Evolutionary conservation across 2,797 vertebrate species (phyloP).

Genomic region (Acridotheres tristis): DNA sequence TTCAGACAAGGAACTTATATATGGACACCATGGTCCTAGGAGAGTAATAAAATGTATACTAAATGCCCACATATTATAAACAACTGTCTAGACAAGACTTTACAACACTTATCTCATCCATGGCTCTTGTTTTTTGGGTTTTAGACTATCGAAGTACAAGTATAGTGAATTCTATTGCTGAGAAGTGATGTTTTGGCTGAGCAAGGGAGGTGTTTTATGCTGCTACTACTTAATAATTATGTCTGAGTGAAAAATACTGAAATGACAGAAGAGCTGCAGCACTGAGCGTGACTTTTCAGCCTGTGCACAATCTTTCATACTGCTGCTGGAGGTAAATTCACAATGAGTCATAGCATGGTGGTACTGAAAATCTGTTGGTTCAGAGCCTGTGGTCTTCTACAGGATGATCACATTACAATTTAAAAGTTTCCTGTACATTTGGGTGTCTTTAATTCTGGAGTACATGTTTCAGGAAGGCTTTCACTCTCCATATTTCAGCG

Average conservation of each 20-base stretch:
- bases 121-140: neutral
- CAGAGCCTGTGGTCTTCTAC: conserved; percentile 49
- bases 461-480: conserved; percentile 13
- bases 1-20: neutral
- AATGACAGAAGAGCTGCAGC: neutral
- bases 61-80: neutral
- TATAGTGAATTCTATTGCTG: neutral
- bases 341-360: conserved; percentile 6
- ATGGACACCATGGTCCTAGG: neutral
- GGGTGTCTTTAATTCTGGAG: conserved; percentile 49
- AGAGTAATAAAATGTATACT: neutral
- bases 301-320: neutral
- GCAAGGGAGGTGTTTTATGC: neutral
- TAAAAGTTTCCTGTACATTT: conserved; percentile 8
- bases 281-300: neutral
- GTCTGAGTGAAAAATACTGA: neutral
- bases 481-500: neutral
- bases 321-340: conserved; percentile 25
- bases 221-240: neutral
- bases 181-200: neutral
- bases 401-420: conserved; percentile 23
- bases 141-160: neutral
- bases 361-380: conserved; percentile 12
- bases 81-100: neutral
- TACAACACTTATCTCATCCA: neutral